Base-by-base conservation (phyloP, 2,888 invertebrate genomes). In the Ypsolopha sequella region DNA sequence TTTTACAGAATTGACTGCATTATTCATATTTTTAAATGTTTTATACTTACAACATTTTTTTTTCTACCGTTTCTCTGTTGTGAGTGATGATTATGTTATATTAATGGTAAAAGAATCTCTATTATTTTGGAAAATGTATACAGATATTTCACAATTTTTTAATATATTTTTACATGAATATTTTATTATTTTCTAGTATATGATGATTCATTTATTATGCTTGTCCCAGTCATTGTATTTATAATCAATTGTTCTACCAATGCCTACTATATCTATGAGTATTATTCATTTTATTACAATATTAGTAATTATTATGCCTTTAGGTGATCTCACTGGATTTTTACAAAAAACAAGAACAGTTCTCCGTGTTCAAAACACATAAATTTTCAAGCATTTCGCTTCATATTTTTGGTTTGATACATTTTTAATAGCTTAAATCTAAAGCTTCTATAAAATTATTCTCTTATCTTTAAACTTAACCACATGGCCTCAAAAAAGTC, bases 351-450 rank as follows among this genome's bases (percentile, higher is more conserved):
- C 24, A 24, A 24, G 71, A 65, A 62, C 38, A 41, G 43, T 50
- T 36, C 62, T 58, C 62, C 63, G 85, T 85, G 85, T 86, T 86
- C 76, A 79, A 76, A 86, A 86, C 86, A 86, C 86, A 65, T 71
- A 73, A 80, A 84, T 84, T 85, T 85, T 82, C 84, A 85, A 86
- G 85, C 85, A 77, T 78, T 73, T 64, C 76, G 85, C 85, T 86
- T 82, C 66, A 76, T 77, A 77, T 86, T 84, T 85, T 86, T 85
- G 86, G 86, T 76, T 85, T 81, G 74, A 79, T 76, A 80, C 73
- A 77, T 80, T 73, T 71, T 70, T 65, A 66, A 64, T 73, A 67
- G 65, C 74, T 79, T 78, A 77, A 56, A 54, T 64, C 71, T 78
- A 73, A 62, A 69, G 65, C 61, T 59, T 68, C 71, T 76, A 78